Evolutionary conservation across 2,888 invertebrate species (phyloP), one percentile per base, ranked within the genome.

Genomic region (Geophilus truncorum): DNA sequence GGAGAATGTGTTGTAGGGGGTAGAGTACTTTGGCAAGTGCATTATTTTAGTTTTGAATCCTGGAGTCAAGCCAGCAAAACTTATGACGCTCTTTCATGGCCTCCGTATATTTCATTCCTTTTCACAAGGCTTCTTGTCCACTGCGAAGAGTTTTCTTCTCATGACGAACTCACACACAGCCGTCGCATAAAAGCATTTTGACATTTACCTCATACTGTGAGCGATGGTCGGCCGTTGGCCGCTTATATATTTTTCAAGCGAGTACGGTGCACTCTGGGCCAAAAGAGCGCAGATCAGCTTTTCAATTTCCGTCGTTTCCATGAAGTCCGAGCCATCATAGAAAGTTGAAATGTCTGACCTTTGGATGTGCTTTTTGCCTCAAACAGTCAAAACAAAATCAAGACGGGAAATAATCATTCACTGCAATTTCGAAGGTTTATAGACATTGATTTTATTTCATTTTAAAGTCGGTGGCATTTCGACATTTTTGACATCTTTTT

Each of bases 201-300:
- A 62, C 62, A 62, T 62, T 62, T 62, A 62, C 62, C 62, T 62
- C 62, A 62, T 62, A 62, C 62, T 62, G 62, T 62, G 62, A 62
- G 62, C 62, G 62, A 62, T 62, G 62, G 62, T 15, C 15, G 62
- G 62, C 62, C 62, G 62, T 62, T 62, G 62, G 62, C 23, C 62
- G 62, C 62, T 62, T 62, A 62, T 62, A 62, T 62, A 62, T 62
- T 62, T 62, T 62, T 62, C 62, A 62, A 62, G 25, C 12, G 62
- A 62, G 25, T 62, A 15, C 28, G 62, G 6, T 62, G 62, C 62
- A 62, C 62, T 62, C 62, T 23, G 62, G 57, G 62, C 62, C 62
- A 62, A 25, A 62, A 25, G 62, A 62, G 45, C n/a, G 62, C 62
- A 62, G 62, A 62, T 25, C 23, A 62, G 62, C 62, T 62, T 62